A percentile compares a stretch with the other conserved stretches of the same genome.
Evolutionary conservation across 2,888 invertebrate species (phyloP).

Genomic region (Calameuta filiformis): DNA sequence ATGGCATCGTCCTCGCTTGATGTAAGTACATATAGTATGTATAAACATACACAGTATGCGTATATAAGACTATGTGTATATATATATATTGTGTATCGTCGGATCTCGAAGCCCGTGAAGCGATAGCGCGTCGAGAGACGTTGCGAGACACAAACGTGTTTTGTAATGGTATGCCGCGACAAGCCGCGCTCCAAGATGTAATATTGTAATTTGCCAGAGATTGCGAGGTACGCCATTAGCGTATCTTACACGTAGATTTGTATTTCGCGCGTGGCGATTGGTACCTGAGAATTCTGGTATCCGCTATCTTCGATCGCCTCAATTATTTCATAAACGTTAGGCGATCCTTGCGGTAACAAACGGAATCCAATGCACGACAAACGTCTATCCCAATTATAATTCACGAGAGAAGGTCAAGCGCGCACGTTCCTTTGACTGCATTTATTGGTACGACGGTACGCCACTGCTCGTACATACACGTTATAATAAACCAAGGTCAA

Average conservation of each 20-base stretch:
- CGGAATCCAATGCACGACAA: no score
- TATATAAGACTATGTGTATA: not conserved
- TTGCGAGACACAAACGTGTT: constrained; percentile 5
- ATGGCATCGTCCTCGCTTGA: constrained; percentile 18
- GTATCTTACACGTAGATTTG: not conserved
- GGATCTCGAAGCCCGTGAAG: not conserved
- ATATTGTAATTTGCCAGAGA: not conserved
- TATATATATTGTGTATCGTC: not conserved
- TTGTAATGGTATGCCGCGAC: not conserved
- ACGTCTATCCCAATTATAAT: not conserved
- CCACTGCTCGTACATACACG: not conserved
- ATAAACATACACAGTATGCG: not conserved
- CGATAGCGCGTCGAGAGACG: constrained; percentile 10
- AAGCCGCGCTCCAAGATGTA: not conserved
- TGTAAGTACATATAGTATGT: not conserved
- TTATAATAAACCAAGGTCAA: not conserved
- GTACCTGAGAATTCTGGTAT: not conserved
- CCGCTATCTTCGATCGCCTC: not conserved
- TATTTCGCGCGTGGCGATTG: not conserved
- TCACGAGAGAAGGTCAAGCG: not conserved
- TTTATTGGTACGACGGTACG: not conserved
- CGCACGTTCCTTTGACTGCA: not conserved
- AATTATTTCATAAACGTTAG: not conserved
- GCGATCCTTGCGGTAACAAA: no score
- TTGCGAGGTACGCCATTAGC: not conserved